Conservation (phyloP, 2,888 invertebrate genomes). For the Trichacis sp. region DNA sequence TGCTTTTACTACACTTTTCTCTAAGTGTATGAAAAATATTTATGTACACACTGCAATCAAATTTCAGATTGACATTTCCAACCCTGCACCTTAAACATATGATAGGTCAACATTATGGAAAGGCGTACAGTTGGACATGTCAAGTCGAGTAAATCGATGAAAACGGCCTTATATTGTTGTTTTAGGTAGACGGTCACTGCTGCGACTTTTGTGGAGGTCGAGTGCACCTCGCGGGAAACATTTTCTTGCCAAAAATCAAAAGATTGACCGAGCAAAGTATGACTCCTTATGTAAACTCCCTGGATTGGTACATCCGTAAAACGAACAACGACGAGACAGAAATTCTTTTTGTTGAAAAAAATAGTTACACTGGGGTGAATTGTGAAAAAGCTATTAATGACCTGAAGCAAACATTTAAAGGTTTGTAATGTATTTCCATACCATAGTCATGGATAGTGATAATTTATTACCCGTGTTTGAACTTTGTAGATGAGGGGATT, state of each 20-base stretch:
- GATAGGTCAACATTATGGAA: no score
- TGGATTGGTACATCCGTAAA: slow-evolving; percentile 59
- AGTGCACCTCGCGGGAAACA: slow-evolving; percentile 42
- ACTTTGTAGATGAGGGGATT: slow-evolving; percentile 48
- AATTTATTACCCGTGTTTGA: no score
- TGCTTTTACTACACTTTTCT: no score
- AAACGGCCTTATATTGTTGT: no score
- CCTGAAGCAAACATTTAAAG: slow-evolving; percentile 44
- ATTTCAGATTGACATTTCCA: no score
- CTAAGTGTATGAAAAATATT: no score
- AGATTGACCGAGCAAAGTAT: slow-evolving; percentile 48
- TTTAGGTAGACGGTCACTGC: slow-evolving; percentile 64
- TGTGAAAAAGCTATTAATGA: slow-evolving; percentile 50
- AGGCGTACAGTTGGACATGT: background rate
- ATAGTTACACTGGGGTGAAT: slow-evolving; percentile 50
- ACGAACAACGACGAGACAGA: slow-evolving; percentile 51
- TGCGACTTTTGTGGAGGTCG: slow-evolving; percentile 63
- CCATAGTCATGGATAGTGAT: background rate
- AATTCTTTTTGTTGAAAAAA: slow-evolving; percentile 56
- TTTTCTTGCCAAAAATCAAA: slow-evolving; percentile 47
- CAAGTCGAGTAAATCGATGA: background rate
- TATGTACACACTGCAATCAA: no score
- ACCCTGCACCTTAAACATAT: no score
- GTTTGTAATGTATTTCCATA: no score
- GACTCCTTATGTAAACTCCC: slow-evolving; percentile 31